These are phyloP conservation scores for Argentina silus DNA, from an alignment of 2,797 vertebrate genomes.

Conservation along the genomic window DNA sequence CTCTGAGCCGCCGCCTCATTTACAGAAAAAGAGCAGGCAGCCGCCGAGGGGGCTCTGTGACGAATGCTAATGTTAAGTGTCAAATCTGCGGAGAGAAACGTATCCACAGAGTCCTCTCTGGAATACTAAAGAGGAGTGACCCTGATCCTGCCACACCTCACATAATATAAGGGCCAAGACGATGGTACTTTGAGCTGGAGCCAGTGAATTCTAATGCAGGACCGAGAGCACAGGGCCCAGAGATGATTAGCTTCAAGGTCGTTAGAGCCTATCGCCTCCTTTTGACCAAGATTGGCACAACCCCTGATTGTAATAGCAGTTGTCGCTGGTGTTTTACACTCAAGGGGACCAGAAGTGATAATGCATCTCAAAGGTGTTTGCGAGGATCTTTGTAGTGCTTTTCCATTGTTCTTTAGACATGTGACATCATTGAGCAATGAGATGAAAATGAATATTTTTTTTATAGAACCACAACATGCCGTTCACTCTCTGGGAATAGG, in stretches of 20 bases:
- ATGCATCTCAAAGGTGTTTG: background rate
- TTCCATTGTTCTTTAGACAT: background rate
- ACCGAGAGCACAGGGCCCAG: too few relatives aligned
- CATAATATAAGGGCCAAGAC: too few relatives aligned
- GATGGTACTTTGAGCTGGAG: background rate
- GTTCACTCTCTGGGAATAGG: background rate
- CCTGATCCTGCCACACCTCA: background rate
- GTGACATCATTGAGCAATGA: too few relatives aligned
- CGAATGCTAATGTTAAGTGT: conserved; percentile 1
- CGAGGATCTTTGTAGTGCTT: background rate
- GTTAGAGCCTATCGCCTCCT: too few relatives aligned
- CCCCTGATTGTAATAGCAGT: too few relatives aligned
- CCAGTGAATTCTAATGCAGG: background rate
- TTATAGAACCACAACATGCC: background rate
- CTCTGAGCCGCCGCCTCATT: conserved; percentile 32
- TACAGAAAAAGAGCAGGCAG: conserved; percentile 7
- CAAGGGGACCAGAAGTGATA: too few relatives aligned
- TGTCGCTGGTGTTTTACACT: too few relatives aligned
- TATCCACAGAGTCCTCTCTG: background rate
- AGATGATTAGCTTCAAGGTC: too few relatives aligned
- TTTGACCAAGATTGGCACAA: too few relatives aligned
- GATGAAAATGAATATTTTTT: background rate
- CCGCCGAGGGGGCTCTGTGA: background rate
- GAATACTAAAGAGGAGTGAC: background rate
- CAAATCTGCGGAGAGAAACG: background rate